Evolutionary conservation across 2,113 vertebrate genomes (phyloP).

Genomic region (Xenopus tropicalis): DNA sequence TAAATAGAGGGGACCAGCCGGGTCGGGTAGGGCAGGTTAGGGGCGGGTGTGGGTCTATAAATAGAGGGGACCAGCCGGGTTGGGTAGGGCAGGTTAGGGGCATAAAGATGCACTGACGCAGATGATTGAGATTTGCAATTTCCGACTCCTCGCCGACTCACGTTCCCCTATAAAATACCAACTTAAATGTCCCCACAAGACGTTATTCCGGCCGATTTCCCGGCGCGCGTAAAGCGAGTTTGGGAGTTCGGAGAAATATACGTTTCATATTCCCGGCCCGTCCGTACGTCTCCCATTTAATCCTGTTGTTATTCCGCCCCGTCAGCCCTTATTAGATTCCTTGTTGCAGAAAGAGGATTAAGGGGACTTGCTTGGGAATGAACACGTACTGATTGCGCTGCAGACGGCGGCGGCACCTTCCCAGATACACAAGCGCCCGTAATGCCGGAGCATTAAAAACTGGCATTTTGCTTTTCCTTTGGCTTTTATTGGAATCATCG

Average conservation of each 20-base stretch:
- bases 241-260: conserved; percentile 12
- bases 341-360: not conserved
- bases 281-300: not conserved
- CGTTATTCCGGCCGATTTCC: conserved; percentile 16
- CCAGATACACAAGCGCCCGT: not conserved
- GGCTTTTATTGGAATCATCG: not conserved
- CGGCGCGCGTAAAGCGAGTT: conserved; percentile 17
- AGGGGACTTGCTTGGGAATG: not conserved
- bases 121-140: conserved; percentile 1
- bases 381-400: not conserved
- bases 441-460: not conserved
- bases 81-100: no score
- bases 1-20: no score
- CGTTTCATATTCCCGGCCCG: not conserved
- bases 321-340: not conserved
- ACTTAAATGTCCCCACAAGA: not conserved
- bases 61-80: no score
- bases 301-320: not conserved
- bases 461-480: not conserved
- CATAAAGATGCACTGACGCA: not conserved
- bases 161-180: conserved; percentile 25
- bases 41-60: no score
- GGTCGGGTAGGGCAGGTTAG: no score
- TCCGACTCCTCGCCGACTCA: conserved; percentile 19
- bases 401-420: no score